phyloP scores from a whole-genome alignment of 2,113 vertebrate species.

The Choloepus hoffmanni region DNA sequence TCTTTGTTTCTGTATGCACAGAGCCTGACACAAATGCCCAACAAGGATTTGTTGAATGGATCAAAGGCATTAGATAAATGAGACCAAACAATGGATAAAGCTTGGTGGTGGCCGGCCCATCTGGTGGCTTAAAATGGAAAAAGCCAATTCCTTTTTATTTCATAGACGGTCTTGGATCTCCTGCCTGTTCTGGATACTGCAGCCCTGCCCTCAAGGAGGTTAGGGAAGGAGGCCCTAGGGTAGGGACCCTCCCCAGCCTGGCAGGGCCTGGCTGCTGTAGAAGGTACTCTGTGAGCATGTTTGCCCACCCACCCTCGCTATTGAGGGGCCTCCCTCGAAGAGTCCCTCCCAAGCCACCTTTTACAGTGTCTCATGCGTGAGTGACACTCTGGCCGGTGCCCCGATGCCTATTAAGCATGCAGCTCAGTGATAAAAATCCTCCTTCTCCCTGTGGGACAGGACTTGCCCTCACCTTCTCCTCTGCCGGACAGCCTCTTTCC shows the following conservation, averaged over 20 bases:
- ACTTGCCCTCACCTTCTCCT: neutral
- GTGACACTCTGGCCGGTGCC: slow-evolving; percentile 18
- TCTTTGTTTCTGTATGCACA: neutral
- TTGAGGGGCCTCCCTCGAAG: neutral
- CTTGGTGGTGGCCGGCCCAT: slow-evolving; percentile 10
- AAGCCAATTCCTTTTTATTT: neutral
- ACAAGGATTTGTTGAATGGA: neutral
- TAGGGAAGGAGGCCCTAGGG: neutral
- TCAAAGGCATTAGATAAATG: slow-evolving; percentile 17
- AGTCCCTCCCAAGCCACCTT: neutral
- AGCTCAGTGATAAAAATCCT: neutral
- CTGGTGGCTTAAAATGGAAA: slow-evolving; percentile 41
- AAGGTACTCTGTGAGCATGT: neutral
- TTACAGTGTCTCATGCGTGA: neutral
- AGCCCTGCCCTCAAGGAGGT: neutral
- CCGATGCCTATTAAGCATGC: slow-evolving; percentile 42
- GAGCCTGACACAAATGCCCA: neutral
- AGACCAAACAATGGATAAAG: slow-evolving; percentile 28
- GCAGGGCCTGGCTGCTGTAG: neutral
- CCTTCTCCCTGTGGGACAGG: neutral
- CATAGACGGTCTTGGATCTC: neutral
- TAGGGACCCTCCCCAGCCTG: neutral
- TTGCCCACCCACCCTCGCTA: neutral
- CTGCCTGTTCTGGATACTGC: neutral
- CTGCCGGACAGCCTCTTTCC: neutral